A percentile compares a stretch with the other conserved stretches of the same genome.
Evolutionary conservation across 2,113 vertebrate genomes (phyloP).

Genomic region (Leptosomus discolor): DNA sequence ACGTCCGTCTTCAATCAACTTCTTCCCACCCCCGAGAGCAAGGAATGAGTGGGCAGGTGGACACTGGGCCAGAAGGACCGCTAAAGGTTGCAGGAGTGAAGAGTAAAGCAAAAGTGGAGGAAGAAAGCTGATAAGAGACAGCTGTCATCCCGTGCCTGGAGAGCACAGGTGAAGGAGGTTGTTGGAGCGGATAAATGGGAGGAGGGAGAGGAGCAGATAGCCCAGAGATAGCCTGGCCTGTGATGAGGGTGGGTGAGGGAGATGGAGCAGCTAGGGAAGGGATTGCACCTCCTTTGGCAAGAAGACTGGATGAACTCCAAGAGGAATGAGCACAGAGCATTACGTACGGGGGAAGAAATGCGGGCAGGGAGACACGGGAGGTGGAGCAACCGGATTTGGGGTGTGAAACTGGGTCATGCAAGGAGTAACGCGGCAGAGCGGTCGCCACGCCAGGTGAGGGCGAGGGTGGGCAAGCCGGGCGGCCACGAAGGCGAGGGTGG

Average conservation of each 20-base stretch:
- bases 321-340: not conserved
- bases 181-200: not conserved
- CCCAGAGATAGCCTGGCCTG: not conserved
- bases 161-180: not conserved
- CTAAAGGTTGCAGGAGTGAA: not conserved
- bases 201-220: not conserved
- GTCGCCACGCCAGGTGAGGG: not conserved
- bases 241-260: not conserved
- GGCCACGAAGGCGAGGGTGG: fast-evolving
- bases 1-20: fast-evolving
- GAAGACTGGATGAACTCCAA: not conserved
- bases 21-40: not conserved
- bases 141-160: not conserved
- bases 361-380: not conserved
- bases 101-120: not conserved
- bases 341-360: not conserved
- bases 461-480: not conserved
- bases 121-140: not conserved
- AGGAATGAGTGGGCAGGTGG: fast-evolving
- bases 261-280: not conserved
- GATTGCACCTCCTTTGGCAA: not conserved
- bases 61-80: not conserved
- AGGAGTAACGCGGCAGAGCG: not conserved
- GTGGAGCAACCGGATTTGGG: not conserved
- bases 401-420: not conserved